phyloP scores from a whole-genome alignment of 1,140 invertebrate genomes.

The Philopotamus ludificatus region DNA sequence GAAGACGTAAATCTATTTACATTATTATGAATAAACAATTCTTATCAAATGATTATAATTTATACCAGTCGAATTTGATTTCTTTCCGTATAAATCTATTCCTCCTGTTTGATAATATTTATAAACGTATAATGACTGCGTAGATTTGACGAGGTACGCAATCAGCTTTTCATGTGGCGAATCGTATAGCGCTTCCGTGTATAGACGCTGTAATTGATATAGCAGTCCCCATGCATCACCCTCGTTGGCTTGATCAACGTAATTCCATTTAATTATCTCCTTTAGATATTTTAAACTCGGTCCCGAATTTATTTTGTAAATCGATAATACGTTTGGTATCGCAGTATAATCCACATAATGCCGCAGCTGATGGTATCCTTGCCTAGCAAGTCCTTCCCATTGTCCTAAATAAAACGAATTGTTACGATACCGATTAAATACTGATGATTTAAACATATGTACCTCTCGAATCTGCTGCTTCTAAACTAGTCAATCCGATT shows the following conservation, averaged over 20 bases:
- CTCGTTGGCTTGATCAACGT: slow-evolving; percentile 38
- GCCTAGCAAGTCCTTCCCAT: slow-evolving; percentile 55
- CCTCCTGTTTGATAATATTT: slow-evolving; percentile 47
- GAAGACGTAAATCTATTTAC: slow-evolving; percentile 27
- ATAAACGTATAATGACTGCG: slow-evolving; percentile 49
- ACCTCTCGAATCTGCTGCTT: slow-evolving; percentile 59
- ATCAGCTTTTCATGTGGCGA: slow-evolving; percentile 51
- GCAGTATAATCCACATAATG: slow-evolving; percentile 54
- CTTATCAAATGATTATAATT: slow-evolving; percentile 19
- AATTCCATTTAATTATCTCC: slow-evolving; percentile 55
- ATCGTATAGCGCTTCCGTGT: slow-evolving; percentile 52
- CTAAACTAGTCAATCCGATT: slow-evolving; percentile 61
- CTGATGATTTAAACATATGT: no score
- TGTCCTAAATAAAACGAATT: slow-evolving; percentile 44
- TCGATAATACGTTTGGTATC: slow-evolving; percentile 51
- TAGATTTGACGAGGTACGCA: slow-evolving; percentile 47
- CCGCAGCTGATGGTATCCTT: slow-evolving; percentile 52
- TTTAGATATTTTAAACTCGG: slow-evolving; percentile 38
- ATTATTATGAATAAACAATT: slow-evolving; percentile 8
- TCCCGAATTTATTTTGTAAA: slow-evolving; percentile 45
- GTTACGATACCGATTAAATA: not conserved
- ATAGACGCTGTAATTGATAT: slow-evolving; percentile 48
- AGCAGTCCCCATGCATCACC: slow-evolving; percentile 44
- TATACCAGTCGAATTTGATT: slow-evolving; percentile 50
- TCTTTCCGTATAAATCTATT: slow-evolving; percentile 52